Base-by-base conservation (phyloP, 2,888 invertebrate species). In the Keiferia lycopersicella region DNA sequence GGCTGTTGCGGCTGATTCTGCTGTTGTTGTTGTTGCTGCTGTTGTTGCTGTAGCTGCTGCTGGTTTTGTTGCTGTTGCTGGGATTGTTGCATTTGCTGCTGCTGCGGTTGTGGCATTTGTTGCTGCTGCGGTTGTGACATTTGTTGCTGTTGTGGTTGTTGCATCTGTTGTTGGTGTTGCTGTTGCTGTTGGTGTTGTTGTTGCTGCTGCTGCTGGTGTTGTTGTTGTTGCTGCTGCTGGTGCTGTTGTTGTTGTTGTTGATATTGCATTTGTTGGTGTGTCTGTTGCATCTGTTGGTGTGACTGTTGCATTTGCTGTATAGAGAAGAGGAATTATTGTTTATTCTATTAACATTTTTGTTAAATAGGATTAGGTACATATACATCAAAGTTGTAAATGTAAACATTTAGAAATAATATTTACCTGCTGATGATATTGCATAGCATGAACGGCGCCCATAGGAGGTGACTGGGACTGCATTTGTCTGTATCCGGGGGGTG, bases 401-500 rank as follows among this genome's bases (percentile, higher is more conserved):
- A 1, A 6, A 51, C 2, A 51, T 51, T 12, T 0, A 51, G 16
- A n/a, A n/a, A 41, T 16, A 45, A 16, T 45, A 1, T 18, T 34
- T 59, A 91, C 92, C 85, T 91, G 92, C 69, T 91, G 88, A 76
- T 91, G 91, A 67, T 91, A 91, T 70, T 91, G 92, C 86, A 92
- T 87, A 48, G 86, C 84, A 78, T 91, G 91, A n/a, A 88, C 92
- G 70, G 84, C 82, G 63, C 83, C 84, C 86, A 91, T 91, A 8
- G 92, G 91, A 51, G 92, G 92, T 6, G 90, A 88, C 71, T 92
- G 92, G 14, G 88, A 80, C 65, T 85, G 91, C 63, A 91, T 89
- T 78, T 91, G 90, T 77, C 90, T 86, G 73, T 88, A 91, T 61
- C 84, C 92, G 45, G 93, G 92, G 14, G 94, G 93, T 67, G 93